A percentile compares a stretch with the other conserved stretches of the same genome.
Evolutionary conservation across 2,113 vertebrate species (phyloP).

Genomic region (Rhinolophus ferrumequinum): DNA sequence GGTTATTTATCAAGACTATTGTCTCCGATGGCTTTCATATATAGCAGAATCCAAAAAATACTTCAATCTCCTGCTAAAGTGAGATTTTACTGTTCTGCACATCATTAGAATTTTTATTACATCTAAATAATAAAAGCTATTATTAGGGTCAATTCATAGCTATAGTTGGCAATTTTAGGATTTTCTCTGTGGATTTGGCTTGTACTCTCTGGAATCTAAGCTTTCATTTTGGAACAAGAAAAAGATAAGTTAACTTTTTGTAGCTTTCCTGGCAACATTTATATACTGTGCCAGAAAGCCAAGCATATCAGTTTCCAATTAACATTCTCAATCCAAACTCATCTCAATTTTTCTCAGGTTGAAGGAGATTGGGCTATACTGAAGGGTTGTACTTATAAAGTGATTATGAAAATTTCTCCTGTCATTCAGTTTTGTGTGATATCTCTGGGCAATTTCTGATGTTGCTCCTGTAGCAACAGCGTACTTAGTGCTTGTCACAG

Average conservation of each 20-base stretch:
- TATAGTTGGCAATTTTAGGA: constrained; percentile 81
- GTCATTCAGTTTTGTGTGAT: constrained; percentile 59
- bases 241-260: constrained; percentile 77
- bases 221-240: constrained; percentile 57
- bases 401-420: constrained; percentile 70
- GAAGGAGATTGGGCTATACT: constrained; percentile 53
- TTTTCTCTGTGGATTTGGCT: constrained; percentile 81
- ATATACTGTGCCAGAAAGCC: constrained; percentile 74
- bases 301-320: constrained; percentile 75
- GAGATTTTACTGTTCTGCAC: constrained; percentile 82
- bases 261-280: constrained; percentile 72
- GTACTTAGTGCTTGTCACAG: constrained; percentile 66
- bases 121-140: constrained; percentile 85
- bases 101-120: constrained; percentile 85
- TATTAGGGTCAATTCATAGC: constrained; percentile 85
- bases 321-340: constrained; percentile 68
- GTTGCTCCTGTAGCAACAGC: constrained; percentile 59
- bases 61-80: constrained; percentile 82
- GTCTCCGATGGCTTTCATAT: constrained; percentile 81
- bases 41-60: constrained; percentile 80
- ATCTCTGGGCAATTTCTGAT: constrained; percentile 74
- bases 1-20: constrained; percentile 82
- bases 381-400: constrained; percentile 58
- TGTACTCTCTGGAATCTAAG: constrained; percentile 75
- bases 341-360: neutral